Evolutionary conservation across 2,797 vertebrate genomes (phyloP), one percentile per base, ranked within the genome.

Genomic region (Scleropages formosus): DNA sequence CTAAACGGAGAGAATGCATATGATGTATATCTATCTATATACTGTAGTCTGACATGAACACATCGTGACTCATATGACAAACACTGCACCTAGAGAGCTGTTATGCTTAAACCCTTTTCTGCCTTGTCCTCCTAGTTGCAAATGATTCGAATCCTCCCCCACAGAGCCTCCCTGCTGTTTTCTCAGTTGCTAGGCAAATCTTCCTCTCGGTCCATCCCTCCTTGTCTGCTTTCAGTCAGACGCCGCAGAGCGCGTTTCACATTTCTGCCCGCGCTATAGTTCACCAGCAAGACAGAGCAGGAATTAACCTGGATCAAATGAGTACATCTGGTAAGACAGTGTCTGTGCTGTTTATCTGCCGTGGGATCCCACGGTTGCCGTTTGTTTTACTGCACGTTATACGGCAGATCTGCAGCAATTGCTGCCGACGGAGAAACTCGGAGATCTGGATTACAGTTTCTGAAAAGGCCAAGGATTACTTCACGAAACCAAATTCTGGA

Each of bases 101-200:
- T 59, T 31, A 22, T 64, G 39, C 51, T 60, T 67, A 15, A 24
- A 22, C 59, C 12, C 47, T 24, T 75, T 60, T 24, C 39, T 67
- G 65, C 47, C 65, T 61, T 27, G 47, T 64, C 49, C 27, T 39
- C 65, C 46, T 49, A 56, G 65, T 11, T 22, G 44, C 20, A 59
- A 65, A 69, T 68, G 39, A 75, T 58, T 68, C 22, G 39, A 47
- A 69, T 12, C 44, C 20, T n/a, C 65, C 44, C 51, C 65, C 31
- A 27, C 64, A 26, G 31, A 46, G 27, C 39, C 60, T 83, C 81
- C 77, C 77, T 59, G 75, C 78, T 79, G 82, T 82, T 78, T 80
- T 77, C 75, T 71, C 78, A 83, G 85, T 85, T 83, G 82, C 84
- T 83, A 85, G 82, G 84, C 85, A 85, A 83, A 85, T 84, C 80